Conservation (phyloP, 1,140 invertebrate genomes). For the Drosophila obscura region DNA sequence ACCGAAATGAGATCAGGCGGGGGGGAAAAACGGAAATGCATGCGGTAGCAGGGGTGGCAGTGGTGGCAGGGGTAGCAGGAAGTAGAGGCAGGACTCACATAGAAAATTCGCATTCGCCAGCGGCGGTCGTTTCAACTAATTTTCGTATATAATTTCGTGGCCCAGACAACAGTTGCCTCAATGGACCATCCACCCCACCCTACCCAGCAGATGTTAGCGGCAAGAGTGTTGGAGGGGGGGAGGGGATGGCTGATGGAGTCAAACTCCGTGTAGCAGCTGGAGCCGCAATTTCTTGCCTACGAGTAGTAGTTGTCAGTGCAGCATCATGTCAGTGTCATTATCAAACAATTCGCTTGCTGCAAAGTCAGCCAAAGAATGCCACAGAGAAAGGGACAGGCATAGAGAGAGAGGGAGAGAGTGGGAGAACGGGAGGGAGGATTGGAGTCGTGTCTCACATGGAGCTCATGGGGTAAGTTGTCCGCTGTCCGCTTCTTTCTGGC, state of each 20-base stretch:
- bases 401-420: not conserved
- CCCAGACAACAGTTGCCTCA: slow-evolving; percentile 36
- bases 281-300: slow-evolving; percentile 47
- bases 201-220: not conserved
- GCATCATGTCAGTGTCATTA: slow-evolving; percentile 79
- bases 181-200: too few relatives aligned
- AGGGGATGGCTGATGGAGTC: not conserved
- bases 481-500: slow-evolving; percentile 29
- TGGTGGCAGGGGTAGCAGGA: not conserved
- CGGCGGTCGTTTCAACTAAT: slow-evolving; percentile 63
- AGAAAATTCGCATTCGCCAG: slow-evolving; percentile 59
- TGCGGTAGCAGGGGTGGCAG: not conserved
- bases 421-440: not conserved
- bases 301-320: slow-evolving; percentile 54
- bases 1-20: slow-evolving; percentile 56
- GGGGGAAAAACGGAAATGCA: slow-evolving; percentile 22
- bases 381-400: not conserved
- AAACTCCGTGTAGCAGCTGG: too few relatives aligned
- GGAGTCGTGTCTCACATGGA: slow-evolving; percentile 35
- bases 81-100: slow-evolving; percentile 21
- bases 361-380: slow-evolving; percentile 37
- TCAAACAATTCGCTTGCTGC: slow-evolving; percentile 65
- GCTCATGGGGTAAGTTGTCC: slow-evolving; percentile 53
- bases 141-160: slow-evolving; percentile 63
- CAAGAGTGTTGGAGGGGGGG: not conserved